A percentile compares a stretch with the other conserved stretches of the same genome.
These are phyloP conservation scores for Pseudolaguvia tuberculata DNA, from an alignment of 2,113 vertebrate genomes.

Conservation along the genomic window DNA sequence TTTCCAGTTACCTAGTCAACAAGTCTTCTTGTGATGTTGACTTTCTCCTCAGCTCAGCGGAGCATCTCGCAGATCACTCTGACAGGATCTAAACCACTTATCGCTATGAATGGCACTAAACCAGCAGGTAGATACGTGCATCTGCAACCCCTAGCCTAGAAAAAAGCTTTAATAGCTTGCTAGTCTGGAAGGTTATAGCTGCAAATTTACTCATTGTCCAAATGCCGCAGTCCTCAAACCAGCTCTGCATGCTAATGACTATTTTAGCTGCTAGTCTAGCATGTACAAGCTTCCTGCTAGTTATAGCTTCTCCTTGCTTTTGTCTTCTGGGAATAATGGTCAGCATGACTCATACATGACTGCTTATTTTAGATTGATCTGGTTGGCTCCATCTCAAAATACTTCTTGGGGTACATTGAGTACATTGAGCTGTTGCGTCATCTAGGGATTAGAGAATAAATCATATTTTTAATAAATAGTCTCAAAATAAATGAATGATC, in stretches of 20 bases:
- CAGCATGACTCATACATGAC: neutral
- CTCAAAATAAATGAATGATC: neutral
- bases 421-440: neutral
- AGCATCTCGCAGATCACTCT: slow-evolving; percentile 38
- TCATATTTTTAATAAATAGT: neutral
- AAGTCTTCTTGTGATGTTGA: slow-evolving; percentile 20
- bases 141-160: slow-evolving; percentile 16
- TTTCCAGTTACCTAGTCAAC: neutral
- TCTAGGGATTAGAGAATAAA: neutral
- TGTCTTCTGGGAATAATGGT: neutral
- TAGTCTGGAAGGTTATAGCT: slow-evolving; percentile 19
- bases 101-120: slow-evolving; percentile 49
- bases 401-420: neutral
- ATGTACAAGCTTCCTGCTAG: slow-evolving; percentile 29
- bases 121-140: slow-evolving; percentile 46
- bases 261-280: slow-evolving; percentile 20
- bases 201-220: neutral
- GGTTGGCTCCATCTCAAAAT: neutral
- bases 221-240: slow-evolving; percentile 15
- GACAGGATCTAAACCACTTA: slow-evolving; percentile 36
- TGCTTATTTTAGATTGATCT: neutral
- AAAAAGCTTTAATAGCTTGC: slow-evolving; percentile 5
- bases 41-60: slow-evolving; percentile 47
- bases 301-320: slow-evolving; percentile 21
- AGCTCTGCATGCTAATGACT: slow-evolving; percentile 32